These are phyloP conservation scores for Phylloscopus trochiloides DNA, from an alignment of 2,113 vertebrate species.

Conservation along the genomic window DNA sequence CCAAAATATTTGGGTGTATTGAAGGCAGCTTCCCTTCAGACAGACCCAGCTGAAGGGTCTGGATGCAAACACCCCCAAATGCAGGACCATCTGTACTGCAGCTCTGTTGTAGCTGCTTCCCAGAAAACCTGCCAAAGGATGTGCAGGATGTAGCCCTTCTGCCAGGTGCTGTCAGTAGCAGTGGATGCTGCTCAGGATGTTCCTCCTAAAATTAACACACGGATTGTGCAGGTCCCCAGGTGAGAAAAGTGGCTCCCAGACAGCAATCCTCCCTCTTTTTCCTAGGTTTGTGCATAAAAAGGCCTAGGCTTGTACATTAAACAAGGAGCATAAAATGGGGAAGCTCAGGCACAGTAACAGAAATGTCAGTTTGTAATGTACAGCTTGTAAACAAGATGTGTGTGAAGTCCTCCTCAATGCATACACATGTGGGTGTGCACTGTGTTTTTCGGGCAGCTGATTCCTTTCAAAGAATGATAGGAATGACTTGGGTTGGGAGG, in stretches of 20 bases:
- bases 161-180: conserved; percentile 7
- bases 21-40: neutral
- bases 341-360: neutral
- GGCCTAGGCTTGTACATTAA: neutral
- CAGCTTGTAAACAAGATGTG: neutral
- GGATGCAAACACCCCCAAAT: conserved; percentile 6
- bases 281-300: neutral
- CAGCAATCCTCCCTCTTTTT: neutral
- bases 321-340: neutral
- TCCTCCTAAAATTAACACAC: neutral
- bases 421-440: rapidly evolving
- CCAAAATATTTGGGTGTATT: neutral
- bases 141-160: neutral
- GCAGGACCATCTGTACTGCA: conserved; percentile 9
- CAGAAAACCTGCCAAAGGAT: conserved; percentile 7
- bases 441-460: neutral
- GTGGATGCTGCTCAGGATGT: neutral
- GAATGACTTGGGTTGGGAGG: neutral
- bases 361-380: neutral
- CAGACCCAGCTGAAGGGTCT: neutral
- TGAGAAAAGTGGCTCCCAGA: neutral
- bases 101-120: neutral
- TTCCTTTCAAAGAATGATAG: neutral
- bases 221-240: neutral
- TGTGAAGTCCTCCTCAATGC: neutral